Percentiles rank a stretch among this genome's conserved stretches.
Evolutionary conservation across 2,888 invertebrate genomes (phyloP).

Genomic region (Agonopterix heracliana): DNA sequence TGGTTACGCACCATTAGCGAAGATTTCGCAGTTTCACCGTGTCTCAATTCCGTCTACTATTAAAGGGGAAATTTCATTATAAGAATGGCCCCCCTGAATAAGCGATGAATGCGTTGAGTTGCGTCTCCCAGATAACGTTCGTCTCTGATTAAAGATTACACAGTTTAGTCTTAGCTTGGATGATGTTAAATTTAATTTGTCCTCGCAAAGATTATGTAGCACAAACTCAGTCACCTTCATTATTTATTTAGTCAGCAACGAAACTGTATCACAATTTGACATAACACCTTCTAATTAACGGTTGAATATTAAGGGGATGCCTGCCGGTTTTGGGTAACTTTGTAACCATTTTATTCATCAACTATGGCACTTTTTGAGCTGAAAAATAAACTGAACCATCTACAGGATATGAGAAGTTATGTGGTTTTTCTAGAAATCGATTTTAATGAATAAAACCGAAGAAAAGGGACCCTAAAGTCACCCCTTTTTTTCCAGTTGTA

Average conservation of each 20-base stretch:
- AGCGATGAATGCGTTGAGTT: conserved; percentile 41
- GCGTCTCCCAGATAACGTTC: conserved; percentile 35
- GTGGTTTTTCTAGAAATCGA: too few species aligned
- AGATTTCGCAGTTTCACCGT: conserved; percentile 57
- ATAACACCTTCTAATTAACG: conserved; percentile 15
- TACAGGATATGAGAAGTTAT: too few species aligned
- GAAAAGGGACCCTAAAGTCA: too few species aligned
- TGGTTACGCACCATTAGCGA: conserved; percentile 57
- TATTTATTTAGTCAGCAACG: conserved; percentile 29
- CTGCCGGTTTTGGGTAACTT: too few species aligned
- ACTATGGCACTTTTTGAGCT: too few species aligned
- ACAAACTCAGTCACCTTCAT: conserved; percentile 32
- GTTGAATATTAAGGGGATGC: conserved; percentile 14
- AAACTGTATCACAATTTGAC: conserved; percentile 22
- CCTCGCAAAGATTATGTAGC: conserved; percentile 32
- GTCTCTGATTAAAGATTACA: conserved; percentile 48
- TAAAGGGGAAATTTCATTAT: conserved; percentile 62
- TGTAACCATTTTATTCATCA: too few species aligned
- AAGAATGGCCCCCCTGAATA: conserved; percentile 54
- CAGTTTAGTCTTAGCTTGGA: conserved; percentile 22
- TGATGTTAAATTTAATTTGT: conserved; percentile 49
- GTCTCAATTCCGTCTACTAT: conserved; percentile 55
- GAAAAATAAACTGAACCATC: too few species aligned
- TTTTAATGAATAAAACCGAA: too few species aligned
- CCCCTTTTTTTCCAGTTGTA: too few species aligned